Percentiles rank a stretch among this genome's conserved stretches.
These are phyloP conservation scores for Phasia obesa DNA, from an alignment of 2,888 invertebrate species.

Conservation along the genomic window DNA sequence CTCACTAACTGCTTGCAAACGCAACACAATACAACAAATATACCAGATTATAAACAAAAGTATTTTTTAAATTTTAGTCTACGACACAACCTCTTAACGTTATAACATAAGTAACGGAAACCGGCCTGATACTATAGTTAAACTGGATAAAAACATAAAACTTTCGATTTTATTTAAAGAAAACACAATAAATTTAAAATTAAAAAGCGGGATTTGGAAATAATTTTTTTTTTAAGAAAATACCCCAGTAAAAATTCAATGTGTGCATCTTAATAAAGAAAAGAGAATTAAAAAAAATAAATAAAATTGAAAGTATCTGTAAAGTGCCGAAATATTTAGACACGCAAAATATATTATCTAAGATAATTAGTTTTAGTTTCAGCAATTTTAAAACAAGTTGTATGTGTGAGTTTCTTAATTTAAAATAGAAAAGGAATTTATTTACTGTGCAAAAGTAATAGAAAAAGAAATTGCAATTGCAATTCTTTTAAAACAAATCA, in stretches of 20 bases:
- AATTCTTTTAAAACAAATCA: constrained; percentile 31
- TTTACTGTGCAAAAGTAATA: neutral
- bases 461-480: constrained; percentile 43
- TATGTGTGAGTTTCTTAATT: constrained; percentile 33
- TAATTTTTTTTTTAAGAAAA: constrained; percentile 10
- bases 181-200: constrained; percentile 14
- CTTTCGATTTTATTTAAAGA: constrained; percentile 62
- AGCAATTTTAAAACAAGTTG: constrained; percentile 29
- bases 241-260: constrained; percentile 12
- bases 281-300: constrained; percentile 19
- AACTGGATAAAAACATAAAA: constrained; percentile 31
- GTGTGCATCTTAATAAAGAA: neutral
- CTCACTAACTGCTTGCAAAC: constrained; percentile 37
- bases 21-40: constrained; percentile 41
- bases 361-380: neutral
- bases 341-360: constrained; percentile 2
- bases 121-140: constrained; percentile 1
- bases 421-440: constrained; percentile 11
- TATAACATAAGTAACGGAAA: constrained; percentile 59
- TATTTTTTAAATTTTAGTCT: constrained; percentile 61
- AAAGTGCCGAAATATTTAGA: constrained; percentile 33
- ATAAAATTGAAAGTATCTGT: neutral
- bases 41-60: constrained; percentile 49
- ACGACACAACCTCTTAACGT: constrained; percentile 67
- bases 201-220: constrained; percentile 28